Conservation (phyloP, 2,888 invertebrate genomes). For the Mechanitis messenoides region DNA sequence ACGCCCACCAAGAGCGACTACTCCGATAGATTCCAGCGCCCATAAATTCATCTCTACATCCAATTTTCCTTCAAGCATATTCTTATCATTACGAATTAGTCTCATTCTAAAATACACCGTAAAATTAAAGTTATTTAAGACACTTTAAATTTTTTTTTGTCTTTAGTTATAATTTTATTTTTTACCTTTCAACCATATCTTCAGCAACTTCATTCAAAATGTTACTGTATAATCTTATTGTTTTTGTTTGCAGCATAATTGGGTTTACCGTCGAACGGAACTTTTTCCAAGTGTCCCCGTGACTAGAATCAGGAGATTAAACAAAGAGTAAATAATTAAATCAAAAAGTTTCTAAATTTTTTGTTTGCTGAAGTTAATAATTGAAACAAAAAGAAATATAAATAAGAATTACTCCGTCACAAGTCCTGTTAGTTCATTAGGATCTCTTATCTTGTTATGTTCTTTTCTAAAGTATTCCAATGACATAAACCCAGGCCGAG, state of each 20-base stretch:
- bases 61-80: conserved; percentile 75
- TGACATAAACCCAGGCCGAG: conserved; percentile 43
- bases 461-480: conserved; percentile 45
- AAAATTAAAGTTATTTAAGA: no score
- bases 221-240: conserved; percentile 80
- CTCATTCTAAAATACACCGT: conserved; percentile 60
- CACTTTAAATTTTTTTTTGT: background rate
- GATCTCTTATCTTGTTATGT: conserved; percentile 32
- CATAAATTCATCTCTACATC: conserved; percentile 76
- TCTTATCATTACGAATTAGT: conserved; percentile 62
- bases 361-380: background rate
- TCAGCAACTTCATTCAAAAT: conserved; percentile 80
- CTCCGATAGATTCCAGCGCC: conserved; percentile 75
- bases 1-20: conserved; percentile 53
- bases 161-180: background rate
- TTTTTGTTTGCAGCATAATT: conserved; percentile 83
- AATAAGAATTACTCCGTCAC: conserved; percentile 38
- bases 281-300: conserved; percentile 86
- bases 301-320: conserved; percentile 64
- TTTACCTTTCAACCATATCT: conserved; percentile 79
- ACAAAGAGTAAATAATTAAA: no score
- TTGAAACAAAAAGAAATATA: background rate
- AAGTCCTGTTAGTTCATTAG: conserved; percentile 35
- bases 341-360: background rate
- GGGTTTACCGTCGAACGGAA: conserved; percentile 86